Percentiles rank a stretch among this genome's conserved stretches.
Conservation (phyloP, 2,113 vertebrate species). For the Stigmatopora argus region DNA sequence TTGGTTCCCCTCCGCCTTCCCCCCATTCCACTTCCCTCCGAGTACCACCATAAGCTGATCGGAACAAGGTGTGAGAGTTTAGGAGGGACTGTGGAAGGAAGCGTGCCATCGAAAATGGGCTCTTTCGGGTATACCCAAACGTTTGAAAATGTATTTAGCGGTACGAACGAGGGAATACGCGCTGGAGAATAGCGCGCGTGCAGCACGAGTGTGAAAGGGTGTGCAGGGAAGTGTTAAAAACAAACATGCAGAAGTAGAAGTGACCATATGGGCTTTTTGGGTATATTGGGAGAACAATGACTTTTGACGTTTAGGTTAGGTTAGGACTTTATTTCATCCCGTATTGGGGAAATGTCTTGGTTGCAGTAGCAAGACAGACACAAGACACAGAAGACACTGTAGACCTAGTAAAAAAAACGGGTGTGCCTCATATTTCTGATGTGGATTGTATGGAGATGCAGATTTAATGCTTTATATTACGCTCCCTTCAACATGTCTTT, state of each 20-base stretch:
- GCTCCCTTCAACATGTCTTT: too few species aligned
- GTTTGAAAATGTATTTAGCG: background rate
- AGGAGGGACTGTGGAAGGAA: conserved; percentile 4
- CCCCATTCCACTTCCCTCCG: conserved; percentile 21
- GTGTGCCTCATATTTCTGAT: too few species aligned
- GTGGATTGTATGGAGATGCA: too few species aligned
- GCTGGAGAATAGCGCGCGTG: background rate
- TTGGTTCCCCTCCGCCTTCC: conserved; percentile 15
- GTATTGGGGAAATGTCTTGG: too few species aligned
- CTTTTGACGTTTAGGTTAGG: too few species aligned
- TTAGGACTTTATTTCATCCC: too few species aligned
- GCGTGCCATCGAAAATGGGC: background rate
- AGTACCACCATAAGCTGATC: conserved; percentile 1
- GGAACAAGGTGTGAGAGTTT: conserved; percentile 22
- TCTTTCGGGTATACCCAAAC: background rate
- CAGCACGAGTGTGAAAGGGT: background rate
- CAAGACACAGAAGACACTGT: too few species aligned
- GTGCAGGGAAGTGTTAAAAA: background rate
- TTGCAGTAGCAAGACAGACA: too few species aligned
- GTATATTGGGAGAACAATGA: too few species aligned
- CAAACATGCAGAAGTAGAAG: background rate
- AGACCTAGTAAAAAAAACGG: too few species aligned
- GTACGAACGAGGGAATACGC: background rate
- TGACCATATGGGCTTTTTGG: background rate
- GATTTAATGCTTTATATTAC: too few species aligned